These are phyloP conservation scores for Ametastegia equiseti DNA, from an alignment of 2,888 invertebrate species.

Conservation along the genomic window DNA sequence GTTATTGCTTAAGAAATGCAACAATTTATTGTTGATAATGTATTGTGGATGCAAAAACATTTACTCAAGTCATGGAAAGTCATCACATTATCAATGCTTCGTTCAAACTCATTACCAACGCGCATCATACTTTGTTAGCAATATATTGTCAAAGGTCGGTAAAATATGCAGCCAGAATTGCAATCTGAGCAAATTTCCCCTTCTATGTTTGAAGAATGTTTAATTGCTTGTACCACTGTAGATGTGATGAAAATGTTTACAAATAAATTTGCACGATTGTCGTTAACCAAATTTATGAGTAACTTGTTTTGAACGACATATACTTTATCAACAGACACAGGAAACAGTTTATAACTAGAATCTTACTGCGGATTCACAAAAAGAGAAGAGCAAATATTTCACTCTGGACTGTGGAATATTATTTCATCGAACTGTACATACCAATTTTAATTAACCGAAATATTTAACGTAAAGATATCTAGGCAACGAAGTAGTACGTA, in stretches of 20 bases:
- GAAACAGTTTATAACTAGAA: background rate
- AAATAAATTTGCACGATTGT: background rate
- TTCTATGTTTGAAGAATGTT: background rate
- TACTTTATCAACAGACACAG: background rate
- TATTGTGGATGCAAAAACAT: slow-evolving; percentile 15
- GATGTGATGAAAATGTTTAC: background rate
- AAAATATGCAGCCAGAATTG: slow-evolving; percentile 11
- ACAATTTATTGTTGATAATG: background rate
- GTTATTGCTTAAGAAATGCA: background rate
- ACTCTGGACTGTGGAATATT: background rate
- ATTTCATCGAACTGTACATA: background rate
- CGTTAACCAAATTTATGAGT: background rate
- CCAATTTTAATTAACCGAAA: background rate
- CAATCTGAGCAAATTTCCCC: background rate
- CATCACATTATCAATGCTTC: slow-evolving; percentile 5
- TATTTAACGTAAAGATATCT: background rate
- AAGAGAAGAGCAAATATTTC: background rate
- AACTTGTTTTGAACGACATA: background rate
- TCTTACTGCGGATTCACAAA: background rate
- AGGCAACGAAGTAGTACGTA: background rate
- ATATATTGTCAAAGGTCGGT: background rate
- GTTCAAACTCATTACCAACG: background rate
- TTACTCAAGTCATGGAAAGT: slow-evolving; percentile 6
- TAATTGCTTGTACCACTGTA: background rate
- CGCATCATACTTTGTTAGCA: slow-evolving; percentile 24